Conservation (phyloP, 2,113 vertebrate genomes). For the Vulpes ferrilata region DNA sequence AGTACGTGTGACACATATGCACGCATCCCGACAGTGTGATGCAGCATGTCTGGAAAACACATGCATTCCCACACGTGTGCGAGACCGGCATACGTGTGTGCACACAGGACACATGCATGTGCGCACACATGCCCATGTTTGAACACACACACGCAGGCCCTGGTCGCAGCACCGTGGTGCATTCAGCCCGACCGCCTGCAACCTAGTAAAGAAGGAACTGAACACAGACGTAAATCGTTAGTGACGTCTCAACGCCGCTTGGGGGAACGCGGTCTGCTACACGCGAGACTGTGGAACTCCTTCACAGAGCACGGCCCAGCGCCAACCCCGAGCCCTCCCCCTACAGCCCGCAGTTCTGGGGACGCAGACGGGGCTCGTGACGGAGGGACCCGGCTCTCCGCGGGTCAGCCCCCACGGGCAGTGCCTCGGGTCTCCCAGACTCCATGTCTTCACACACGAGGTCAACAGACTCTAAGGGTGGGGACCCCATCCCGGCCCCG, state of each 20-base stretch:
- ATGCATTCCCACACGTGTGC: too few species aligned
- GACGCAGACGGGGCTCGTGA: background rate
- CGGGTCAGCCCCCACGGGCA: background rate
- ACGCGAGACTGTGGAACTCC: background rate
- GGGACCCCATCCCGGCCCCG: background rate
- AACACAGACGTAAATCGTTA: background rate
- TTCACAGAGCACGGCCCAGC: rapidly evolving
- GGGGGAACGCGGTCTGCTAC: background rate
- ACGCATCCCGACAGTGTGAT: too few species aligned
- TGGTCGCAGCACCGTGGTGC: rapidly evolving
- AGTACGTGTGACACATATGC: too few species aligned
- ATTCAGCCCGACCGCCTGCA: too few species aligned
- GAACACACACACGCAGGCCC: background rate
- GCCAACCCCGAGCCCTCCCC: background rate
- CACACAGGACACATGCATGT: background rate
- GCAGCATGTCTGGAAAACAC: too few species aligned
- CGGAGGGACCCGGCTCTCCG: background rate
- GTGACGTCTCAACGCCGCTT: background rate
- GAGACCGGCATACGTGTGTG: too few species aligned
- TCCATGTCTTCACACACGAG: background rate
- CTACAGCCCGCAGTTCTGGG: background rate
- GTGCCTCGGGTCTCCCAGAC: background rate
- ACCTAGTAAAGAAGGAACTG: background rate
- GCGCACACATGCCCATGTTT: background rate
- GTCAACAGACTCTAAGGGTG: too few species aligned